Evolutionary conservation across 2,888 invertebrate species (phyloP), one percentile per base, ranked within the genome.

Genomic region (Machimus rusticus): DNA sequence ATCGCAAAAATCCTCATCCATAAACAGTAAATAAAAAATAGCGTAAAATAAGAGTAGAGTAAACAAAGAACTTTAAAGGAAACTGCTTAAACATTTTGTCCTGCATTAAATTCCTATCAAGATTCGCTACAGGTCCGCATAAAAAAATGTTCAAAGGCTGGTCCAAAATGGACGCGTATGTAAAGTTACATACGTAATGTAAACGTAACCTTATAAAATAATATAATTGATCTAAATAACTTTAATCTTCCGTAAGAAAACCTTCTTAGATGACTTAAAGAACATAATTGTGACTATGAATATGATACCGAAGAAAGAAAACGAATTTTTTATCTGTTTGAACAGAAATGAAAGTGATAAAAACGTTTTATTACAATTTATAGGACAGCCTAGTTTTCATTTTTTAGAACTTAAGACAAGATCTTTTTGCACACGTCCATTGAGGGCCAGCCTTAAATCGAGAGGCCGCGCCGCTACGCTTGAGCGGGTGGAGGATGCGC

Each of bases 1-100:
- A 74, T 85, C 85, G 85, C 74, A 74, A 85, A 43, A 74, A 46
- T 85, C 74, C 82, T 84, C 84, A 87, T 87, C 79, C 79, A 79
- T 74, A 87, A 87, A 87, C 82, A 82, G 57, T 66, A 66, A 66
- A 66, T 66, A 57, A 82, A 82, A 46, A 23, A 57, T 76, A 76
- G 34, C 34, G 39, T 76, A 82, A 57, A 57, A 19, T n/a, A 81
- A 34, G 37, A 82, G 37, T 57, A 82, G 34, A 82, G 6, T 66
- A 82, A 82, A 82, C 82, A 82, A 82, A 66, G 28, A 66, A 66
- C 66, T 66, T 66, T 23, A 66, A 66, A 66, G 66, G 66, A 66
- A 66, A 23, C 14, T 66, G 28, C 12, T 66, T 23, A 55, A 55
- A n/a, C 55, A 51, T 16, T 76, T 34, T 76, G 76, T 76, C 34